phyloP scores from a whole-genome alignment of 2,888 invertebrate genomes.

The Aspidiotus destructor region DNA sequence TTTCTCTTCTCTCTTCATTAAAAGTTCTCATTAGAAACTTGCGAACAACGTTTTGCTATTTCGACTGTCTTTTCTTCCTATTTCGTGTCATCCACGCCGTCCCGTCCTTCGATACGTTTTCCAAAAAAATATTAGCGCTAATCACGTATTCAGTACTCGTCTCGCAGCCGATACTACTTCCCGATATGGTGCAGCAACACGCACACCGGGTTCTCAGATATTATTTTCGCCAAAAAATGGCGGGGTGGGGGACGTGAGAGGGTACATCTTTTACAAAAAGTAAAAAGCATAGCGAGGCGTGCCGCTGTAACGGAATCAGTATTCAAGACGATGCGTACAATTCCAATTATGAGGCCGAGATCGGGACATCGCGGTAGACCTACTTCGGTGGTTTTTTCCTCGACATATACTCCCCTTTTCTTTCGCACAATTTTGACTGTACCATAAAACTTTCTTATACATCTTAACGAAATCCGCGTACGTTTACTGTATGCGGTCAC shows the following conservation, averaged over 20 bases:
- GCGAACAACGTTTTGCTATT: not conserved
- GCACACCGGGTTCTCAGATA: constrained; percentile 24
- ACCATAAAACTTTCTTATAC: constrained; percentile 25
- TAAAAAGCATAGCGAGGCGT: constrained; percentile 8
- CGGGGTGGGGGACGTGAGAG: not conserved
- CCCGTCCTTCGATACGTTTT: not conserved
- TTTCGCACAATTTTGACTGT: not conserved
- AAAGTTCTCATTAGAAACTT: not conserved
- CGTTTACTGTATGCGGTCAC: no score
- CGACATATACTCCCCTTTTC: not conserved
- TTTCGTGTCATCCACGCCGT: not conserved
- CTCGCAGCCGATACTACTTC: constrained; percentile 27
- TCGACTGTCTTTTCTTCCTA: not conserved
- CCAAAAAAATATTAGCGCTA: constrained; percentile 7
- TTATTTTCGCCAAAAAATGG: constrained; percentile 25
- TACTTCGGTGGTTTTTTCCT: constrained; percentile 24
- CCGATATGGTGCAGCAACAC: constrained; percentile 22
- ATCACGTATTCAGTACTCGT: constrained; percentile 27
- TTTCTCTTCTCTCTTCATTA: not conserved
- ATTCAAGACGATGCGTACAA: constrained; percentile 22
- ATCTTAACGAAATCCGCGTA: constrained; percentile 24
- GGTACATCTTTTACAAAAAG: constrained; percentile 10
- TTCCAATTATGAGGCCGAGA: constrained; percentile 31
- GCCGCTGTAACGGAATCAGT: not conserved
- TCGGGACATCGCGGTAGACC: constrained; percentile 22